Evolutionary conservation across 1,140 invertebrate genomes (phyloP).

Genomic region (Aethina tumida): DNA sequence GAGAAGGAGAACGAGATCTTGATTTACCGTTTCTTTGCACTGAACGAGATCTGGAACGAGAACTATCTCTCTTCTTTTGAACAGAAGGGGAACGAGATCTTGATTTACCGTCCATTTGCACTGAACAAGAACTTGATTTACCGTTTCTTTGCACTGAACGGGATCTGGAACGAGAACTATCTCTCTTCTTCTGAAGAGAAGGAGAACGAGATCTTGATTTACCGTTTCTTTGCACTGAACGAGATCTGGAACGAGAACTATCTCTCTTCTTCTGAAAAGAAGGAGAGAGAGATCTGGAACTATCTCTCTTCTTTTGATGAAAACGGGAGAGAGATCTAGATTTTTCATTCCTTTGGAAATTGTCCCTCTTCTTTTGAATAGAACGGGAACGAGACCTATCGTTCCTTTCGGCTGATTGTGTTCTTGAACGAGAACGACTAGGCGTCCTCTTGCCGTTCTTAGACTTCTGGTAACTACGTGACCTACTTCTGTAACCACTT

Average conservation of each 20-base stretch:
- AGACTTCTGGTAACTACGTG: neutral
- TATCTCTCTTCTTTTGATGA: neutral
- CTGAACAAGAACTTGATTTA: no score
- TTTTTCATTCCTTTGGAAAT: neutral
- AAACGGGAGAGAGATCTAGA: neutral
- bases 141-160: conserved; percentile 7
- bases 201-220: no score
- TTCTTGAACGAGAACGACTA: conserved; percentile 12
- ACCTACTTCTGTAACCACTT: conserved; percentile 10
- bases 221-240: conserved; percentile 4
- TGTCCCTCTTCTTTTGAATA: no score
- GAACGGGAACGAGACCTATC: no score
- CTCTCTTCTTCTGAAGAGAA: no score
- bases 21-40: no score
- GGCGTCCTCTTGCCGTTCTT: no score
- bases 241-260: conserved; percentile 7
- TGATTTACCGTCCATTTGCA: no score
- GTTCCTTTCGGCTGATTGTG: conserved; percentile 12
- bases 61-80: no score
- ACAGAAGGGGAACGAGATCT: no score
- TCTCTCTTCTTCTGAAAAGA: neutral
- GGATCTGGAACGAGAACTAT: conserved; percentile 7
- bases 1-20: no score
- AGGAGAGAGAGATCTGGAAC: neutral
- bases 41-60: no score